Base-by-base conservation (phyloP, 92 coral and sea anemone species). In the Palythoa caribaeorum region DNA sequence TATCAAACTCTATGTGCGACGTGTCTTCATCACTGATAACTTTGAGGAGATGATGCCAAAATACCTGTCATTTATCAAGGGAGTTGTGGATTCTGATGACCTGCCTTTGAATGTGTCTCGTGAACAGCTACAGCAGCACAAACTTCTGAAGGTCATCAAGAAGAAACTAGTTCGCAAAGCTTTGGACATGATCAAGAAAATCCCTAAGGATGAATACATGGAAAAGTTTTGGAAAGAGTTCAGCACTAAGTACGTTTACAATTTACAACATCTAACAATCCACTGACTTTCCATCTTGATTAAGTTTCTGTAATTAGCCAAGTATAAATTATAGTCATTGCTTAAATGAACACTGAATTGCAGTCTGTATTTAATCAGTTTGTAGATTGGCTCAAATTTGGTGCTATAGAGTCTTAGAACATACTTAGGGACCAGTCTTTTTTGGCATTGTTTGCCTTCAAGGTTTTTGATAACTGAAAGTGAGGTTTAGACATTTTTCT, bases 41-140 rank as follows among this genome's bases (percentile, higher is more conserved):
- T 97, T 97, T 92, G 98, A 97, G 87, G 99, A 97, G 80, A 97
- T 97, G 99, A 97, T 97, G 99, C 99, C 99, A 12, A 97, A 97
- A 84, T 97, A 97, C 77, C 92, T 97, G 76, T 89, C 93, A 39
- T 97, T 95, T 78, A 87, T 97, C 90, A 90, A 91, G 35, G 99
- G 99, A 86, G 93, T 97, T 16, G 99, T 97, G 0, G 99, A 97
- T 87, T 97, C 99, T 28, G 99, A 97, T 81, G 99, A 97, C 85
- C 92, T 97, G 35, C 99, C 99, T 2, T 85, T 97, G 91, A 97
- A 97, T 39, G 99, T 97, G 10, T 94, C 98, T 39, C 99, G 99
- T 86, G 99, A 97, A 86, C 95, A 92, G 53, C 95, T 97, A 9
- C 99, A 97, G 77, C 99, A 97, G 69, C 99, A 97, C 95, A 97